Evolutionary conservation across 2,797 vertebrate genomes (phyloP).

Genomic region (Rhadinocentrus ornatus): DNA sequence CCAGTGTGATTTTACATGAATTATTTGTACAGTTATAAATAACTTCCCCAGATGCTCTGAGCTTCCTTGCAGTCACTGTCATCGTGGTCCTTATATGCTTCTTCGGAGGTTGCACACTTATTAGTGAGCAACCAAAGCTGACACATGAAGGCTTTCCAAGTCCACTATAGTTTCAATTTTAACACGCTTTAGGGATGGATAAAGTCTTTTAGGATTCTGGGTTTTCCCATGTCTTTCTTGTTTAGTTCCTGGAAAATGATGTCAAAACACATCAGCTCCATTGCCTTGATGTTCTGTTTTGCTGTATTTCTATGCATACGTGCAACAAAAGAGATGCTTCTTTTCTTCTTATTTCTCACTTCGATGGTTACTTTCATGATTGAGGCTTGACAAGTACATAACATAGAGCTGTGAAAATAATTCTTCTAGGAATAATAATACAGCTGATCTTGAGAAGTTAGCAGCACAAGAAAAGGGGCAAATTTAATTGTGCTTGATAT

Average conservation of each 20-base stretch:
- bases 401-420: slow-evolving; percentile 13
- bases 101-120: slow-evolving; percentile 9
- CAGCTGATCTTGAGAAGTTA: slow-evolving; percentile 14
- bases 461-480: slow-evolving; percentile 1
- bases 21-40: slow-evolving; percentile 17
- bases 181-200: slow-evolving; percentile 29
- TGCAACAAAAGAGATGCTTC: slow-evolving; percentile 11
- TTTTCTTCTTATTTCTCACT: slow-evolving; percentile 30
- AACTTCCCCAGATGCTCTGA: neutral
- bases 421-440: slow-evolving; percentile 20
- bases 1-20: slow-evolving; percentile 13
- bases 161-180: slow-evolving; percentile 18
- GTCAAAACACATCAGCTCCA: slow-evolving; percentile 34
- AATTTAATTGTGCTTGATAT: slow-evolving; percentile 27
- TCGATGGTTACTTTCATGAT: slow-evolving; percentile 40
- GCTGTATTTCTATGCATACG: neutral
- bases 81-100: slow-evolving; percentile 5
- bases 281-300: slow-evolving; percentile 23
- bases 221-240: slow-evolving; percentile 27
- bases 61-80: slow-evolving; percentile 6
- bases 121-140: slow-evolving; percentile 27
- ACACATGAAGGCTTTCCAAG: slow-evolving; percentile 22
- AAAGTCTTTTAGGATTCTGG: slow-evolving; percentile 16
- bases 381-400: slow-evolving; percentile 26
- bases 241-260: slow-evolving; percentile 28